Percentiles rank a stretch among this genome's conserved stretches.
Evolutionary conservation across 2,888 invertebrate genomes (phyloP).

Genomic region (Meta bourneti): DNA sequence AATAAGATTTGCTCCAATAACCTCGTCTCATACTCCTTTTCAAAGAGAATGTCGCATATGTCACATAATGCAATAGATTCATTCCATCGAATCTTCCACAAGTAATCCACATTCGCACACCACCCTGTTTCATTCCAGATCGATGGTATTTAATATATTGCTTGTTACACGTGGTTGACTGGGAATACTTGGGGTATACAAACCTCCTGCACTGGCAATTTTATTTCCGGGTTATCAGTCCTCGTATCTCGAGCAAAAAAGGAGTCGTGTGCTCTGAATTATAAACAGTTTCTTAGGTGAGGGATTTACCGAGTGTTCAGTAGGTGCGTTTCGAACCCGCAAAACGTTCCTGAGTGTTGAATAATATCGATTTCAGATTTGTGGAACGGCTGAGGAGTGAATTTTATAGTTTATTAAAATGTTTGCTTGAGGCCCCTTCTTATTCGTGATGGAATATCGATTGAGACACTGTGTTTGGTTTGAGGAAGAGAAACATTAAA

Average conservation of each 20-base stretch:
- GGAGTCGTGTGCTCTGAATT: slow-evolving; percentile 24
- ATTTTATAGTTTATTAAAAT: slow-evolving; percentile 72
- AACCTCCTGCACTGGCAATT: background rate
- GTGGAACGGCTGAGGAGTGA: slow-evolving; percentile 45
- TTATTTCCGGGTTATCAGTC: background rate
- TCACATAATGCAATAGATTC: background rate
- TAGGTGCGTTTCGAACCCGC: background rate
- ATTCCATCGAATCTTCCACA: background rate
- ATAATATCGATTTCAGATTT: slow-evolving; percentile 74
- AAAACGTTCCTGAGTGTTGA: slow-evolving; percentile 51
- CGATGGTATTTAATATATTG: slow-evolving; percentile 1
- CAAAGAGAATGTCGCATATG: background rate
- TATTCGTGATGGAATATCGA: slow-evolving; percentile 60
- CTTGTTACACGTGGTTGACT: background rate
- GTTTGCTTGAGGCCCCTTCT: slow-evolving; percentile 32
- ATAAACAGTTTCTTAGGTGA: slow-evolving; percentile 28
- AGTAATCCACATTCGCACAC: background rate
- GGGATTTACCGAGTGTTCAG: background rate
- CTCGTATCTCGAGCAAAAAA: slow-evolving; percentile 9
- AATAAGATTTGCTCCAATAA: background rate
- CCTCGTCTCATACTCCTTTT: background rate
- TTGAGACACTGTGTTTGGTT: background rate
- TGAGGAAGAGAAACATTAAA: background rate
- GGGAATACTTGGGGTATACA: background rate
- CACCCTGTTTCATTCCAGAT: background rate